Evolutionary conservation across 2,888 invertebrate species (phyloP).

Genomic region (Lasius platythorax): DNA sequence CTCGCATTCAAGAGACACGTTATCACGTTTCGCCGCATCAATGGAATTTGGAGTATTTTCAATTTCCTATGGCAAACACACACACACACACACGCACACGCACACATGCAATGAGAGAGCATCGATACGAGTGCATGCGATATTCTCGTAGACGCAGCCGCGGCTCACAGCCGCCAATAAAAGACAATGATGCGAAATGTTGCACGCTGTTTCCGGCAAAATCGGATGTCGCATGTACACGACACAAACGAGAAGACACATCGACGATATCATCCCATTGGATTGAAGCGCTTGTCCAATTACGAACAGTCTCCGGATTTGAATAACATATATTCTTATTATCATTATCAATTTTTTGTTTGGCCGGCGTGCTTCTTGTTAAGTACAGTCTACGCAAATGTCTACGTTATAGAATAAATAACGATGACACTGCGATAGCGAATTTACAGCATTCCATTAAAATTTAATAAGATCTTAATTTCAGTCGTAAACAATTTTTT

Average conservation of each 20-base stretch:
- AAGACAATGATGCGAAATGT: slow-evolving; percentile 40
- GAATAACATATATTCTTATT: slow-evolving; percentile 13
- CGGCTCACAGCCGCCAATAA: slow-evolving; percentile 47
- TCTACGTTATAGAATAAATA: slow-evolving; percentile 36
- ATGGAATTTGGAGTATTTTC: slow-evolving; percentile 78
- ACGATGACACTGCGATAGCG: slow-evolving; percentile 1
- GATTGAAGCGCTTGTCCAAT: slow-evolving; percentile 69
- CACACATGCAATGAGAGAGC: slow-evolving; percentile 10
- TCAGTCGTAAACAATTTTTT: neutral
- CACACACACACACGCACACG: slow-evolving; percentile 8
- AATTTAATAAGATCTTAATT: neutral
- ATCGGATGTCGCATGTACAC: slow-evolving; percentile 49
- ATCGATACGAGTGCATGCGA: slow-evolving; percentile 25
- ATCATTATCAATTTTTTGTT: slow-evolving; percentile 7
- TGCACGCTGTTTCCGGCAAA: slow-evolving; percentile 39
- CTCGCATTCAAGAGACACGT: slow-evolving; percentile 63
- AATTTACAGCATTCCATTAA: neutral
- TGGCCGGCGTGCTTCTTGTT: neutral
- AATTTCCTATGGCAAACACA: slow-evolving; percentile 63
- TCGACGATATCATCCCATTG: slow-evolving; percentile 60
- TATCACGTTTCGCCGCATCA: slow-evolving; percentile 72
- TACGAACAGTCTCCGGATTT: slow-evolving; percentile 50
- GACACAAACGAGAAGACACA: slow-evolving; percentile 65
- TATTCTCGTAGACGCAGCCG: slow-evolving; percentile 41
- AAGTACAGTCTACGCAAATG: slow-evolving; percentile 27